Evolutionary conservation across 2,888 invertebrate species (phyloP).

Genomic region (Andrena dorsata): DNA sequence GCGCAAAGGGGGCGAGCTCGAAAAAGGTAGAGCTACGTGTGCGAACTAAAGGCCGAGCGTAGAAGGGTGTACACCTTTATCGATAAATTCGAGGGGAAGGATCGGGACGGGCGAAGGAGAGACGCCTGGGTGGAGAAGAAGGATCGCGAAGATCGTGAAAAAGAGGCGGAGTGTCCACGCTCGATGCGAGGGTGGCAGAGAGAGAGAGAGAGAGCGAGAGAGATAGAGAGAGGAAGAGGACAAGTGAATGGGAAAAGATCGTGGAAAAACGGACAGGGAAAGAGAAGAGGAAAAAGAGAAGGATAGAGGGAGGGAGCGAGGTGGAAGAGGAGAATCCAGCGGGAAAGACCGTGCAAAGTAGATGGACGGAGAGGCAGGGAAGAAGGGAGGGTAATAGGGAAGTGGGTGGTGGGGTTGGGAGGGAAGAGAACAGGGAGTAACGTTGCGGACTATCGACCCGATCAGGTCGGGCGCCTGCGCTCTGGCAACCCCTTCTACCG

Average conservation of each 20-base stretch:
- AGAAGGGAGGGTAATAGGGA: conserved; percentile 13
- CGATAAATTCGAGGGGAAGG: conserved; percentile 19
- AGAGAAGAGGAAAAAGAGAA: background rate
- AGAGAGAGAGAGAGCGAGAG: background rate
- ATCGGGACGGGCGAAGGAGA: background rate
- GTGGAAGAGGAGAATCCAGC: conserved; percentile 2
- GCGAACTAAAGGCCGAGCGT: conserved; percentile 4
- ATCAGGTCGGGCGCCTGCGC: conserved; percentile 78
- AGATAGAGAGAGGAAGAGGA: conserved; percentile 12
- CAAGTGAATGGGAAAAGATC: conserved; percentile 2
- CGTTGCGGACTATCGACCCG: conserved; percentile 84
- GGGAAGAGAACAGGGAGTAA: conserved; percentile 65
- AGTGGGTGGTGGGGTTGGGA: conserved; percentile 2
- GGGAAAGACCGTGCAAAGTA: conserved; percentile 22
- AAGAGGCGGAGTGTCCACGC: background rate
- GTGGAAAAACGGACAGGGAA: too few species aligned
- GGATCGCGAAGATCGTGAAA: conserved; percentile 8
- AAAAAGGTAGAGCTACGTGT: background rate
- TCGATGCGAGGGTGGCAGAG: background rate
- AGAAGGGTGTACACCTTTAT: conserved; percentile 28
- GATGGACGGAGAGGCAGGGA: conserved; percentile 25
- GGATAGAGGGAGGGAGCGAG: background rate
- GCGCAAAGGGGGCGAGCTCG: background rate
- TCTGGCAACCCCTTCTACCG: conserved; percentile 69
- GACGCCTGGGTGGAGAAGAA: background rate